A percentile compares a stretch with the other conserved stretches of the same genome.
These are phyloP conservation scores for Lasioglossum malachurum DNA, from an alignment of 2,888 invertebrate genomes.

Conservation along the genomic window DNA sequence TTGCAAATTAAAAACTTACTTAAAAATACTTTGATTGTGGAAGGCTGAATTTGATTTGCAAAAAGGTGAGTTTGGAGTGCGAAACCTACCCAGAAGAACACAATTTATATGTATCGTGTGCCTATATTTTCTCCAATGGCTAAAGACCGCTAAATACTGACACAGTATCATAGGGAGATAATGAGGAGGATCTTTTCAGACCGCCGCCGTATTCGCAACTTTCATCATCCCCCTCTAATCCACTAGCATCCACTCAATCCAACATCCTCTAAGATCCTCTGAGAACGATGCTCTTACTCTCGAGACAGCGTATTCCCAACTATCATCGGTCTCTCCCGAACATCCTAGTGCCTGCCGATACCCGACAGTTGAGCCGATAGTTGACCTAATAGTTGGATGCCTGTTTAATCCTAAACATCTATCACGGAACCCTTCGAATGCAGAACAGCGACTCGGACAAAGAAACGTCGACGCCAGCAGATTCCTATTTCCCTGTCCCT, in stretches of 20 bases:
- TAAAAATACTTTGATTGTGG: too few relatives aligned
- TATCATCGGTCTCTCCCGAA: neutral
- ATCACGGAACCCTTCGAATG: neutral
- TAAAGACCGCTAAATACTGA: too few relatives aligned
- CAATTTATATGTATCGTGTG: neutral
- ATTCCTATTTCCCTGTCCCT: neutral
- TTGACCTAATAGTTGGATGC: neutral
- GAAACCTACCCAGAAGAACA: neutral
- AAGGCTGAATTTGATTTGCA: too few relatives aligned
- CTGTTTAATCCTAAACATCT: neutral
- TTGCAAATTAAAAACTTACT: too few relatives aligned
- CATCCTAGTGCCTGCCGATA: neutral
- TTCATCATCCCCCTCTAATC: too few relatives aligned
- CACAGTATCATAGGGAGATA: neutral
- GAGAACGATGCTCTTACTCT: neutral
- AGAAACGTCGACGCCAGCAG: neutral
- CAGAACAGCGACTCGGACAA: neutral
- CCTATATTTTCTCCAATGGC: neutral
- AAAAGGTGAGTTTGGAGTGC: too few relatives aligned
- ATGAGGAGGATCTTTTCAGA: neutral
- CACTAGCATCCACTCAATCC: neutral
- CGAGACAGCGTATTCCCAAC: neutral
- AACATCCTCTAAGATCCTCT: neutral
- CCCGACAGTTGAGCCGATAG: neutral
- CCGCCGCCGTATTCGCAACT: too few relatives aligned